These are phyloP conservation scores for Lophura nycthemera DNA, from an alignment of 2,113 vertebrate species.

Conservation along the genomic window DNA sequence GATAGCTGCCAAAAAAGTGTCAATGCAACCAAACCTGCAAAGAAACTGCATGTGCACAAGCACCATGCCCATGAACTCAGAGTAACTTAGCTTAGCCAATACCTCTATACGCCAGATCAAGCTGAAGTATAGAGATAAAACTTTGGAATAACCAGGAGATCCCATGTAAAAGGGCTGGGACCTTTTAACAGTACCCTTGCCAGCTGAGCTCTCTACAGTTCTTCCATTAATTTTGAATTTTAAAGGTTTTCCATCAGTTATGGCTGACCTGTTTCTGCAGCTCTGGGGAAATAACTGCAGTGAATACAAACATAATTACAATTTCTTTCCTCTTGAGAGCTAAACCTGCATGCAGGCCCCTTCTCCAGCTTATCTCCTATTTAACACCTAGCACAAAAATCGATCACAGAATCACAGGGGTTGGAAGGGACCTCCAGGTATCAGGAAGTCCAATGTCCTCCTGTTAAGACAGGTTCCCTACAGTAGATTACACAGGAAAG, in stretches of 20 bases:
- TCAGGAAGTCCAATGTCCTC: neutral
- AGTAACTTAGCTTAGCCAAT: neutral
- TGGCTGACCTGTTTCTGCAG: neutral
- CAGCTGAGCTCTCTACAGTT: neutral
- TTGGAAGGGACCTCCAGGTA: neutral
- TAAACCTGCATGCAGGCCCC: neutral
- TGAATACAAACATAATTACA: neutral
- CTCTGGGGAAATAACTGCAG: neutral
- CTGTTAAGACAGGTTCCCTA: neutral
- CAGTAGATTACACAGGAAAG: neutral
- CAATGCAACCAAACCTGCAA: neutral
- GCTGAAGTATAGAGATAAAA: neutral
- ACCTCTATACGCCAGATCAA: neutral
- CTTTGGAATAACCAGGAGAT: neutral
- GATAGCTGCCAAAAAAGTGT: neutral
- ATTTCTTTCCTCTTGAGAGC: neutral
- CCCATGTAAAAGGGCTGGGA: neutral
- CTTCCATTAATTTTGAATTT: neutral
- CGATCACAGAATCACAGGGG: neutral
- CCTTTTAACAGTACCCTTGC: fast-evolving
- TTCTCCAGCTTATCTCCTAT: neutral
- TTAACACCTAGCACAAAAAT: neutral
- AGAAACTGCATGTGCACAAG: neutral
- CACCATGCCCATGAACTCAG: neutral
- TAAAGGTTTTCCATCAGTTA: neutral